Percentiles rank a stretch among this genome's conserved stretches.
Conservation (phyloP, 2,113 vertebrate species). For the Sturnira hondurensis region DNA sequence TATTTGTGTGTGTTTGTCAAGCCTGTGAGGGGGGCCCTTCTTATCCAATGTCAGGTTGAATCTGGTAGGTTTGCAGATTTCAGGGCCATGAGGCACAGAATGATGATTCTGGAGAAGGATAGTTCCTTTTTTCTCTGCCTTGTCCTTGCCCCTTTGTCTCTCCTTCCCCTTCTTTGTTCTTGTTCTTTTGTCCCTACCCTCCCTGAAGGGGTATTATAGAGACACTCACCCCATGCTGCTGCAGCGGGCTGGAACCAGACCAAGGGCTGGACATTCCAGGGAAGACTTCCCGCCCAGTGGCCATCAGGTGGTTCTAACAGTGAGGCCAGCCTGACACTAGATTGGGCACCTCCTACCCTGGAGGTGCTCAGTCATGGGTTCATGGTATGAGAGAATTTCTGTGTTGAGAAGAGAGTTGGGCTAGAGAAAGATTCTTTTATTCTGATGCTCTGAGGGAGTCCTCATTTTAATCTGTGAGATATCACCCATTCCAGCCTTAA, state of each 20-base stretch:
- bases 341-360: neutral
- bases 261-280: neutral
- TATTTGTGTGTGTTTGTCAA: neutral
- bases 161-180: neutral
- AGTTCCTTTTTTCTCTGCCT: neutral
- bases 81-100: neutral
- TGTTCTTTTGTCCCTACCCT: rapidly evolving
- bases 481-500: neutral
- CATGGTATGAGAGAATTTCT: neutral
- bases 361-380: neutral
- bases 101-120: neutral
- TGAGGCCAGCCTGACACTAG: neutral
- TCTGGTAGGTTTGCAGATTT: neutral
- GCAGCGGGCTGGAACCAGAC: neutral
- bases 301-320: neutral
- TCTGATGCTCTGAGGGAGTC: neutral
- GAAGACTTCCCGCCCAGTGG: neutral
- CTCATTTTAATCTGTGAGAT: neutral
- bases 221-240: neutral
- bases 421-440: neutral
- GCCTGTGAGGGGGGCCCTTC: neutral
- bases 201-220: neutral
- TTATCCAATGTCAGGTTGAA: neutral
- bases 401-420: too few species aligned
- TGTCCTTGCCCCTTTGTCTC: neutral